Conservation (phyloP, 2,888 invertebrate genomes). For the Tortrix viridana region DNA sequence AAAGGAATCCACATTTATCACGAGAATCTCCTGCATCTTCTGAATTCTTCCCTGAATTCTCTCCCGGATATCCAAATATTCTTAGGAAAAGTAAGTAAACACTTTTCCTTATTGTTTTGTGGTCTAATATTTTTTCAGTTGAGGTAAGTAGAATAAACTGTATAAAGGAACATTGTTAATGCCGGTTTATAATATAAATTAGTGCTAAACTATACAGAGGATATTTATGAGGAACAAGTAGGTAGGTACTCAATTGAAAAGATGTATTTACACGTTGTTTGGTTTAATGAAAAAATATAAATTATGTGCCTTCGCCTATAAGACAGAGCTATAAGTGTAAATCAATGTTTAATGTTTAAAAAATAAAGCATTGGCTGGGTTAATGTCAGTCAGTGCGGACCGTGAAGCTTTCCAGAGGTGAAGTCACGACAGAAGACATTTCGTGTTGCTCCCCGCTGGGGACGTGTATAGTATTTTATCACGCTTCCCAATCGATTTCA, state of each 20-base stretch:
- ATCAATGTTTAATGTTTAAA: slow-evolving; percentile 21
- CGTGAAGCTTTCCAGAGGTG: slow-evolving; percentile 45
- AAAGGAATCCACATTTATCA: slow-evolving; percentile 5
- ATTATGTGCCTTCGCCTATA: not conserved
- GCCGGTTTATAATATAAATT: no score
- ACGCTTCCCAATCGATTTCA: slow-evolving; percentile 38
- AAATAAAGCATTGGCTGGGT: slow-evolving; percentile 26
- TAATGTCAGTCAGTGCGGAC: slow-evolving; percentile 19
- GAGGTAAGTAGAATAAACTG: no score
- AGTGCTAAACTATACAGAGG: no score
- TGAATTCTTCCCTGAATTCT: not conserved
- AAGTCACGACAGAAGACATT: slow-evolving; percentile 57
- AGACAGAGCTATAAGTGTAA: slow-evolving; percentile 3
- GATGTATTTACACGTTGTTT: no score
- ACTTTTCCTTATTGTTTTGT: no score
- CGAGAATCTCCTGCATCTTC: not conserved
- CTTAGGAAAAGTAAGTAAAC: no score
- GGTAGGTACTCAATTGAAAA: no score
- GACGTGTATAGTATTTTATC: slow-evolving; percentile 47
- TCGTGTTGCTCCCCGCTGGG: slow-evolving; percentile 59
- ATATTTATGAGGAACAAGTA: no score
- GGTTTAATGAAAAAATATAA: not conserved
- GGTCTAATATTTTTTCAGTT: no score
- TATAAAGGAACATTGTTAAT: no score
- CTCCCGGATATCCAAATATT: not conserved